phyloP scores from a whole-genome alignment of 2,113 vertebrate species.

The Calidris pygmaea region DNA sequence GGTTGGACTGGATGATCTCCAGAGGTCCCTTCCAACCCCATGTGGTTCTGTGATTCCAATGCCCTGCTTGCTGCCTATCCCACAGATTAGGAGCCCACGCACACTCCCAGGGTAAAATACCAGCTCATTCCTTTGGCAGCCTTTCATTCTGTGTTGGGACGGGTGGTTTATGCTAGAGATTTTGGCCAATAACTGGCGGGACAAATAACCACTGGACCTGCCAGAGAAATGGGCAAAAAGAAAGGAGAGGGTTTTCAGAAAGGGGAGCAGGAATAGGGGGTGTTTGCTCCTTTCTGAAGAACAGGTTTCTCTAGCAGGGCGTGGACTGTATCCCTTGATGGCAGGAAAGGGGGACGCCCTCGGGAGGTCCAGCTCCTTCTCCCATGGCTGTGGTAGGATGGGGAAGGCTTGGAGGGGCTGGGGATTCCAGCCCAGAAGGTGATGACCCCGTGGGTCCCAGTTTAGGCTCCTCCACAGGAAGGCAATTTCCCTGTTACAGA shows the following conservation, averaged over 20 bases:
- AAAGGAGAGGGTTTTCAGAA: not conserved
- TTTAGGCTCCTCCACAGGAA: not conserved
- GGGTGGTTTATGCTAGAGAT: not conserved
- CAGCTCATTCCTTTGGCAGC: not conserved
- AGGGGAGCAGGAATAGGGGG: not conserved
- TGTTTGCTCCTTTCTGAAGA: not conserved
- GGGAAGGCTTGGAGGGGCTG: not conserved
- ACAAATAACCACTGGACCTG: not conserved
- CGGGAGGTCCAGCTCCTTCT: not conserved
- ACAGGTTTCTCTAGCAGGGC: not conserved
- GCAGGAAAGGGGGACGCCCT: not conserved
- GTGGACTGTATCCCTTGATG: not conserved
- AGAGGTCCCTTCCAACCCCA: no score
- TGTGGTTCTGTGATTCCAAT: no score
- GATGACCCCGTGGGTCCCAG: not conserved
- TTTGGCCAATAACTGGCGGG: not conserved
- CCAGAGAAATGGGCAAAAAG: not conserved
- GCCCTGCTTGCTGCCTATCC: not conserved
- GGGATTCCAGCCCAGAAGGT: not conserved
- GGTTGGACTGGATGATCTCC: no score
- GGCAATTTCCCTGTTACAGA: not conserved
- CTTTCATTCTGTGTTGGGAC: not conserved
- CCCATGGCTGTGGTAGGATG: not conserved
- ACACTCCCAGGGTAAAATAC: rapidly evolving
- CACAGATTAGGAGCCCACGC: rapidly evolving